Percentiles rank a stretch among this genome's conserved stretches.
phyloP scores from a whole-genome alignment of 2,888 invertebrate species.

The Troides helena region DNA sequence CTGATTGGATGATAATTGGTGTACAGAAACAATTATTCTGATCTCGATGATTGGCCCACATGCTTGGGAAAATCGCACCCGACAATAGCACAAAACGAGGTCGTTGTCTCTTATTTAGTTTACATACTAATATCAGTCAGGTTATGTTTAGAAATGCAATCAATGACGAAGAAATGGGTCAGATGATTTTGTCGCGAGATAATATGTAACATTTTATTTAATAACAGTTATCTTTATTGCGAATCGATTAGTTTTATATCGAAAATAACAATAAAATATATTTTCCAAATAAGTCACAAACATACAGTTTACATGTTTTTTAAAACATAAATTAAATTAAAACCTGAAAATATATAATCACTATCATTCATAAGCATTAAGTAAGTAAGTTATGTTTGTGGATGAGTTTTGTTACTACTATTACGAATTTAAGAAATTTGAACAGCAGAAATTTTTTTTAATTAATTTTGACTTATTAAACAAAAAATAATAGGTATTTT shows the following conservation, averaged over 20 bases:
- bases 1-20: slow-evolving; percentile 18
- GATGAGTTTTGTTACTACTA: no score
- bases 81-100: slow-evolving; percentile 58
- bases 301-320: no score
- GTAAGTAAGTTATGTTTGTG: no score
- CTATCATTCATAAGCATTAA: no score
- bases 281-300: neutral
- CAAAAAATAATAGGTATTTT: no score
- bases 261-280: neutral
- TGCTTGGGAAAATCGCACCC: slow-evolving; percentile 58
- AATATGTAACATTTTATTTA: neutral
- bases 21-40: slow-evolving; percentile 16
- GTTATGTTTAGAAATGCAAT: slow-evolving; percentile 2
- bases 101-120: slow-evolving; percentile 47
- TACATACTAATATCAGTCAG: neutral
- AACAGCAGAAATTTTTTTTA: no score
- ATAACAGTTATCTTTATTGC: neutral
- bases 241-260: neutral
- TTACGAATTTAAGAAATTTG: no score
- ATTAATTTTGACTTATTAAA: no score
- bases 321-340: no score
- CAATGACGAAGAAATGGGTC: neutral
- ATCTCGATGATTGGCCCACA: slow-evolving; percentile 52
- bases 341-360: no score
- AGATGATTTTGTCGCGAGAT: neutral